A percentile compares a stretch with the other conserved stretches of the same genome.
Conservation (phyloP, 2,113 vertebrate genomes). For the Embiotoca jacksoni region DNA sequence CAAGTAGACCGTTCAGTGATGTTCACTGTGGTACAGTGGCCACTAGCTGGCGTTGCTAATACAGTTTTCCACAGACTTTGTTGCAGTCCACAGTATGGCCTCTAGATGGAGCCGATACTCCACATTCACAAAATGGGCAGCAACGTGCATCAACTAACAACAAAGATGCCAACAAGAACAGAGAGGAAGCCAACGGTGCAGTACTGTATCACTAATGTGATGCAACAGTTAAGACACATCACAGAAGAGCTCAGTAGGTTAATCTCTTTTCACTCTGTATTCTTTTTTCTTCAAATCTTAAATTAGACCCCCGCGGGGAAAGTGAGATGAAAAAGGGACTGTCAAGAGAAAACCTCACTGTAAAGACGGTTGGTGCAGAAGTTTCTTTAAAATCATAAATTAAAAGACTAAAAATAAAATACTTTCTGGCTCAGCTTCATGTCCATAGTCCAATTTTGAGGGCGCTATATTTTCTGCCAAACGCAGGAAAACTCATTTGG, state of each 20-base stretch:
- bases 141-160: constrained; percentile 4
- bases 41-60: constrained; percentile 57
- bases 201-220: constrained; percentile 29
- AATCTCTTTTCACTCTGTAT: not conserved
- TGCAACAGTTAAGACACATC: constrained; percentile 27
- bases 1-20: not conserved
- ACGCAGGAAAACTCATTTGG: no score
- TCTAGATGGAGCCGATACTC: constrained; percentile 39
- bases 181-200: not conserved
- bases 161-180: constrained; percentile 20
- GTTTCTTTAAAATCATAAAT: no score
- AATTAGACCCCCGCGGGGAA: no score
- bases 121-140: not conserved
- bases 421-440: no score
- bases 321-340: no score
- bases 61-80: constrained; percentile 5
- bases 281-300: not conserved
- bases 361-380: no score
- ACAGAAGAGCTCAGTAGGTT: not conserved
- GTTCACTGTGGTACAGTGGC: not conserved
- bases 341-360: no score
- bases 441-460: no score
- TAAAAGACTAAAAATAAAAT: no score
- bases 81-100: constrained; percentile 32
- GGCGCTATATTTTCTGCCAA: no score